Base-by-base conservation (phyloP, 2,113 vertebrate genomes). In the Boulengerochromis microlepis region DNA sequence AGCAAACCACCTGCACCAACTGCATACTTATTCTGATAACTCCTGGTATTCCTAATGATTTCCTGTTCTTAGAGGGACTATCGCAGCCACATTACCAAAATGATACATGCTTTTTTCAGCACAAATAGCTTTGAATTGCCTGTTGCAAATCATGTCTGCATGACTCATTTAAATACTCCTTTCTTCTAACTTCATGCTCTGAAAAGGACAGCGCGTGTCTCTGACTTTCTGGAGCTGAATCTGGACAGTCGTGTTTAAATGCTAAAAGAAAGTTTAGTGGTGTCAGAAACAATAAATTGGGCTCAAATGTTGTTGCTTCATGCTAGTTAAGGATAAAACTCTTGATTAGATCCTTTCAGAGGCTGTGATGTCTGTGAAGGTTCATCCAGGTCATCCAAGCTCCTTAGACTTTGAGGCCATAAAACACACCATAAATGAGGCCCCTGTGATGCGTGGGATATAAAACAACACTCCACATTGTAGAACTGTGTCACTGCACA, bases 371-470 rank as follows among this genome's bases (percentile, higher is more conserved):
- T n/a, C 59, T 35, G 31, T 64, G 59, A n/a, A 64, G 59, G 0
- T 10, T 64, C 16, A 64, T 64, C 59, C 16, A 64, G 29, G 59
- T 33, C 59, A 64, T 33, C 29, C 57, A 31, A 4, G 57, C 15
- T 31, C 26, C 59, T 64, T 19, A 3, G 57, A 22, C 64, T 69
- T 24, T 69, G 35, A 74, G 15, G 2, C n/a, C 7, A 42, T 71
- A 71, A 16, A 9, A 42, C n/a, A 40, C 64, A n/a, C n/a, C 31
- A 66, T 66, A 12, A 66, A 66, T 12, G 31, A n/a, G 1, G 33
- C 7, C 1, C 18, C 35, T 71, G 35, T 0, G 7, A 45, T 1
- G 15, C 0, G 2, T 74, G 38, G 69, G 22, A 29, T 10, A 74
- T 18, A 74, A 45, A 45, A 74, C 22, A 42, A 42, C 5, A 1